Base-by-base conservation (phyloP, 2,797 vertebrate species). In the Lepus townsendii region DNA sequence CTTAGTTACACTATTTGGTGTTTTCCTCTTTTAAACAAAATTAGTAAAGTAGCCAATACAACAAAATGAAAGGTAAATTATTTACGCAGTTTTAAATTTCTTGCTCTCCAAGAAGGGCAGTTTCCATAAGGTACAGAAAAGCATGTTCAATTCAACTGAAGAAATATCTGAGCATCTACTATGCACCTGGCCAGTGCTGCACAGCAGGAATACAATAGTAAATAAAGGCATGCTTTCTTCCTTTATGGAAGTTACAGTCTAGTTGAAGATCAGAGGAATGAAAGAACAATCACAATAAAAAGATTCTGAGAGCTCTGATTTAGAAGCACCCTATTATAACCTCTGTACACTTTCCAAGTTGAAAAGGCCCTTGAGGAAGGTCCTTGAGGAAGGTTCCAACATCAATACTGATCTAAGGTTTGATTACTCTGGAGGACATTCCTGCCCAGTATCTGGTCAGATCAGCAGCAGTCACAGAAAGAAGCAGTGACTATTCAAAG, bases 21-120 rank as follows among this genome's bases (percentile, higher is more conserved):
- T 85, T 90, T 42, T 83, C 84, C 60, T 79, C 22, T 76, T 88
- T 93, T 83, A 92, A 91, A 88, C 42, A 73, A 96, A 91, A 95
- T 66, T 72, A 91, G 7, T 95, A 95, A 77, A 11, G 71, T 91
- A 42, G 26, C 20, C 60, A 94, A 69, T 50, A 79, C 27, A 90
- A 90, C 27, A 94, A 82, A 96, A 96, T 16, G 10, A 83, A 90
- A 11, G 63, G 5, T 65, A 50, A 85, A 62, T 93, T 85, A 95
- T 68, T 88, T 32, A 88, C 12, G 27, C 68, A 80, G 69, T 7
- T 94, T 93, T 92, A 93, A 90, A 68, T 85, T 92, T 92, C 27
- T 71, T 88, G 85, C 8, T 69, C 50, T 93, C 69, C 90, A 92
- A 88, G 24, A 90, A 92, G 17, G 54, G 2, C 16, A 42, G 20